Base-by-base conservation (phyloP, 2,797 vertebrate species). In the Eospalax fontanierii region DNA sequence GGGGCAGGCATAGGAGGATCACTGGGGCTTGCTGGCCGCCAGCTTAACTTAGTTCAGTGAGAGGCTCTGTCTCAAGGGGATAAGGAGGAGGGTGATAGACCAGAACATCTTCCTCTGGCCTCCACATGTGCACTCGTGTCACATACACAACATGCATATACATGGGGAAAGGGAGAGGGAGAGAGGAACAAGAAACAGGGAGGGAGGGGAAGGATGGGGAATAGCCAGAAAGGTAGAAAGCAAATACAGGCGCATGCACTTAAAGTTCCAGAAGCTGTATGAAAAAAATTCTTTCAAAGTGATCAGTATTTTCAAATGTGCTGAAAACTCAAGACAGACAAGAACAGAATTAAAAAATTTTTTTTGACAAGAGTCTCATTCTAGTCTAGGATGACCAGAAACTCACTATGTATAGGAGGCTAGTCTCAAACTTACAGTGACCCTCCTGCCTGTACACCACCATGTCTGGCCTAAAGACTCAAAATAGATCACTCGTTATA, bases 251-350 rank as follows among this genome's bases (percentile, higher is more conserved):
- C 6, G 46, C 46, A 50, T 50, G 12, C 87, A 14, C 33, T 71
- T 11, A 30, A 61, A 66, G 22, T 88, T 61, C 57, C 78, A 4
- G 38, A 88, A 85, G 79, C 10, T 85, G 85, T 9, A 3, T 70
- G 59, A 91, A 90, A 76, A 91, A 70, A 54, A 26, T 71, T 26
- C 80, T 75, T 84, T 61, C 63, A 80, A 87, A 43, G 46, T 71
- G 57, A 76, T 19, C 30, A 30, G 12, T 35, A 92, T 8, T 94
- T 96, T 92, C 68, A 93, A 87, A 84, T 81, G n/a, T 70, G 70
- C 46, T 91, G 35, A 75, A 61, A 63, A 87, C 46, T 50, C 46
- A 83, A 79, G 65, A 65, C 18, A 79, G 65, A 65, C 18, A 24
- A 92, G 15, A 59, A 16, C 57, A 59, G 57, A 59, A 59, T 59